These are phyloP conservation scores for Diprion similis DNA, from an alignment of 1,140 invertebrate genomes.

Conservation along the genomic window DNA sequence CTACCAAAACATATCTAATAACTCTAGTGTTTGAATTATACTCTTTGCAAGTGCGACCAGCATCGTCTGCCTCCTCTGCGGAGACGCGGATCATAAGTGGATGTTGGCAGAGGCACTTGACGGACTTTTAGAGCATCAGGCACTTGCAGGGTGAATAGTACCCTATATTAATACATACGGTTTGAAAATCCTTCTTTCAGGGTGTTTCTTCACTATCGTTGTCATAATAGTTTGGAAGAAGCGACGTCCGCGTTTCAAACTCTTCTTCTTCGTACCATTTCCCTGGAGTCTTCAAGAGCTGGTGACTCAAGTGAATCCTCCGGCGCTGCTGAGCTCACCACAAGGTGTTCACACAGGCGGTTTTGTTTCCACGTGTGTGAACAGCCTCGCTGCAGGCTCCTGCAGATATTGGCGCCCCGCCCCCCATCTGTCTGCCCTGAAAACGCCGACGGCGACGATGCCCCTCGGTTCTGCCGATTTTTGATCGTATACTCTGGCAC, in stretches of 20 bases:
- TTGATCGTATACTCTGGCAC: slow-evolving; percentile 15
- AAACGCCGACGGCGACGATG: slow-evolving; percentile 3
- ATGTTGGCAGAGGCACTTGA: neutral
- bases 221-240: too few relatives aligned
- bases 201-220: too few relatives aligned
- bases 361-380: neutral
- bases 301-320: too few relatives aligned
- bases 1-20: slow-evolving; percentile 6
- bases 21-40: slow-evolving; percentile 1
- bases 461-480: slow-evolving; percentile 9
- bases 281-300: too few relatives aligned
- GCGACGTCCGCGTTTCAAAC: too few relatives aligned
- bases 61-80: neutral
- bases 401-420: slow-evolving; percentile 6
- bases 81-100: too few relatives aligned
- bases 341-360: neutral
- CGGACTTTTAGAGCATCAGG: neutral
- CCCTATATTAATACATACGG: too few relatives aligned
- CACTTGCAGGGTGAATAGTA: neutral
- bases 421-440: neutral
- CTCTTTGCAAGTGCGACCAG: neutral
- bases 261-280: too few relatives aligned
- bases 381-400: neutral
- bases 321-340: neutral
- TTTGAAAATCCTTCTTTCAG: too few relatives aligned